Base-by-base conservation (phyloP, 2,797 vertebrate species). In the Cygnus olor region DNA sequence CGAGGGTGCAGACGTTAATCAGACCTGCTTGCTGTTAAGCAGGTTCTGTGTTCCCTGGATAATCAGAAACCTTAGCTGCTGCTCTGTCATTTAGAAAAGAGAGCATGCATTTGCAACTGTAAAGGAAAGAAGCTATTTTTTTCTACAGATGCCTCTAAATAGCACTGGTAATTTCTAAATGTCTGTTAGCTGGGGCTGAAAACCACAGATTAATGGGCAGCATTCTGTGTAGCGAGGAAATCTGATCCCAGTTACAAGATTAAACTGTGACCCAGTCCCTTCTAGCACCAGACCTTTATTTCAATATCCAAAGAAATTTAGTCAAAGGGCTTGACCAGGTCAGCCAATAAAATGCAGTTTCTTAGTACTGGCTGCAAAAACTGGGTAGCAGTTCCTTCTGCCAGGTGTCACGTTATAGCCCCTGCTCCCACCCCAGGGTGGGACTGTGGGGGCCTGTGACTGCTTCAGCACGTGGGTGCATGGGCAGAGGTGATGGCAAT, bases 401-500 rank as follows among this genome's bases (percentile, higher is more conserved):
- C 21, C 15, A 86, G 28, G 28, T 66, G 84, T 58, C 86, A 51
- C 38, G 53, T 81, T 81, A 58, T 11, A 88, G 61, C 32, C 42
- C 10, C 13, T 34, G 13, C 57, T 94, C 16, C 80, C 27, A 49
- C 40, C n/a, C 69, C 7, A 19, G 34, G 13, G 15, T 74, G 53
- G 19, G 10, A 4, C 28, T 34, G 32, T 61, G 57, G 32, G 53
- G 54, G 74, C 44, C 14, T 44, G 1, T 0, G 10, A 22, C 19
- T 58, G 8, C 38, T 82, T 24, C 64, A 42, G 68, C 42, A 13
- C 0, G 0, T 54, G 42, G 13, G 9, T 24, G 42, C 14, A 8
- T 73, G 85, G 30, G 53, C 72, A 80, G 85, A 18, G 64, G 56
- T 44, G 69, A 68, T 17, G 2, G 4, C 42, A 54, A 28, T 45